These are phyloP conservation scores for Molanna angustata DNA, from an alignment of 2,888 invertebrate species.

Conservation along the genomic window DNA sequence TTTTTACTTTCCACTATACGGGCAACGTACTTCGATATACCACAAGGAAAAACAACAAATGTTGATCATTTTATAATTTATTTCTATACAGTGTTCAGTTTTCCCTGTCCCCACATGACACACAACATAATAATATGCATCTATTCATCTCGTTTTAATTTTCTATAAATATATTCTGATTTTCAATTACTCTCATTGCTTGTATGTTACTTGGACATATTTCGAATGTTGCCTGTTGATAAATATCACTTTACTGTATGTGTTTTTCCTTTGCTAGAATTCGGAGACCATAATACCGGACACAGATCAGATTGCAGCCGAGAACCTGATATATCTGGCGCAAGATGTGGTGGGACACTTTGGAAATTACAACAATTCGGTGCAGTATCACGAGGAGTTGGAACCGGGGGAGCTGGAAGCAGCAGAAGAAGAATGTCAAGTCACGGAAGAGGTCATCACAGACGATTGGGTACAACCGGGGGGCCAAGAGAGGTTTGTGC, in stretches of 20 bases:
- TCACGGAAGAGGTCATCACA: slow-evolving; percentile 78
- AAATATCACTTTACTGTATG: background rate
- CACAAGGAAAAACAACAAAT: too few relatives aligned
- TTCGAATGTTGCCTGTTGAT: too few relatives aligned
- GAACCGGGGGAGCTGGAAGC: slow-evolving; percentile 40
- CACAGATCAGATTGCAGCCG: slow-evolving; percentile 62
- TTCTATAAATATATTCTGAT: too few relatives aligned
- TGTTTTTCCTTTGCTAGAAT: slow-evolving; percentile 35
- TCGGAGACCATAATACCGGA: slow-evolving; percentile 47
- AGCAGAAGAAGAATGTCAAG: slow-evolving; percentile 58
- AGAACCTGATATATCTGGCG: slow-evolving; percentile 60
- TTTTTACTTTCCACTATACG: too few relatives aligned
- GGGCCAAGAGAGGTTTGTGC: slow-evolving; percentile 66
- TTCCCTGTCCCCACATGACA: too few relatives aligned
- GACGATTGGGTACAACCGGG: slow-evolving; percentile 76
- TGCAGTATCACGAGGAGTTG: slow-evolving; percentile 39
- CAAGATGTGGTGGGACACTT: slow-evolving; percentile 52
- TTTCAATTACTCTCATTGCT: too few relatives aligned
- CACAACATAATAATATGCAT: too few relatives aligned
- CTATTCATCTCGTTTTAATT: too few relatives aligned
- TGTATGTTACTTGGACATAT: too few relatives aligned
- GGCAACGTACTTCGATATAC: too few relatives aligned
- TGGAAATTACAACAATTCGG: slow-evolving; percentile 39
- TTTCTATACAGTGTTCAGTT: too few relatives aligned
- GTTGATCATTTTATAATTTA: too few relatives aligned